Evolutionary conservation across 2,888 invertebrate species (phyloP), one percentile per base, ranked within the genome.

Genomic region (Lochmaea crataegi): DNA sequence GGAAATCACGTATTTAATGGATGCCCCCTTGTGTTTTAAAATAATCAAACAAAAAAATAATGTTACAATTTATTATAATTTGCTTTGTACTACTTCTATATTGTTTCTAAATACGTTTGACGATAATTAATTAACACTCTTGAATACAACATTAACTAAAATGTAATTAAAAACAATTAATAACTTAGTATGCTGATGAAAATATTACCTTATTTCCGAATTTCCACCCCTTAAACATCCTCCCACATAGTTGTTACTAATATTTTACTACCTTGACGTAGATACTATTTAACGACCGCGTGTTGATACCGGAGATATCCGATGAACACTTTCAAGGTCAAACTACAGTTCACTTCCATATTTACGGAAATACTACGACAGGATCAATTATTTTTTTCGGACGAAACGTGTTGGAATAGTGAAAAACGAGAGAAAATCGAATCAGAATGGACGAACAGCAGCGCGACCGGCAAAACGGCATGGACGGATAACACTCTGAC

Each of bases 201-300:
- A 14, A 0, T 10, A 16, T 74, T 77, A 81, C 81, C 81, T 81
- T 81, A 75, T 75, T 85, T 77, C 85, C 85, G 76, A 86, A 86
- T 78, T 84, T 84, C 85, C 86, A 86, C 72, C 83, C 81, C 79
- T 83, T 86, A 80, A 86, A 86, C 86, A 86, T 86, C 68, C 60
- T 77, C 68, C 63, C 18, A 18, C 69, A 69, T 68, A 16, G 16
- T 7, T 4, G 16, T 7, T 16, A 10, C 32, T 67, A n/a, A n/a
- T n/a, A 12, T 26, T 7, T 38, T 45, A 42, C 51, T 22, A 48
- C 22, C 41, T 48, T 16, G 11, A 26, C 9, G 18, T 26, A 48
- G 64, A 63, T 65, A 61, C 48, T 65, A 68, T 12, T 41, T 53
- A 48, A 63, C 64, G n/a, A 63, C 56, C 41, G 16, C 41, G 53